Evolutionary conservation across 2,888 invertebrate genomes (phyloP), one percentile per base, ranked within the genome.

Genomic region (Parnassius mnemosyne): DNA sequence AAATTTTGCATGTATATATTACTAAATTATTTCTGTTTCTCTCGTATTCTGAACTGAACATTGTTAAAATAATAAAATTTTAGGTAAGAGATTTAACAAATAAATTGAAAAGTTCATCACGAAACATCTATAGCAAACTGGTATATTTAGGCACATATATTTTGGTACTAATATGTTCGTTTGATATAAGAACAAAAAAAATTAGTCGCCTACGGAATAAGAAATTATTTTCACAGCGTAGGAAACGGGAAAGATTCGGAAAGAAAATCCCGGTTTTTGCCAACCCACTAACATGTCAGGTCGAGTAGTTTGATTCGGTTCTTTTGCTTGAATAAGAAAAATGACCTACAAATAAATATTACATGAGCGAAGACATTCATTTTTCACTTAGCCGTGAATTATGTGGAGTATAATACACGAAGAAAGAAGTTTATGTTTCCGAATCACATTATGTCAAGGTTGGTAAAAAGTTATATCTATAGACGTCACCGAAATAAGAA

Each of bases 311-410:
- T 67, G 53, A 65, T 67, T 57, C 65, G 62, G 65, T 69, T 54
- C 58, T 64, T 63, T 66, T 56, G 61, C 61, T 70, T 75, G 77
- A 73, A 75, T 72, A 78, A 76, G 76, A 78, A 75, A 76, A 75
- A 79, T 78, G 72, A 70, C 70, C 70, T 56, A 56, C 65, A 68
- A 69, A 75, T 80, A 80, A 77, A 81, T 80, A 80, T 79, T 69
- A 79, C 77, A 81, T 81, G 75, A 77, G 73, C 25, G 47, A 53
- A 41, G 57, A 64, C 65, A 58, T 63, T 70, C 68, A 67, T 74
- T 73, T 71, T 69, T 74, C 71, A 72, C 69, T 68, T 68, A 71
- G 65, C 59, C 42, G 59, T 64, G 67, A 68, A 65, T 67, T 66
- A 63, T 68, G 61, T 53, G 46, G 56, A 57, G 25, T 55, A 60